These are phyloP conservation scores for Cynaeus angustus DNA, from an alignment of 2,888 invertebrate genomes.

Conservation along the genomic window DNA sequence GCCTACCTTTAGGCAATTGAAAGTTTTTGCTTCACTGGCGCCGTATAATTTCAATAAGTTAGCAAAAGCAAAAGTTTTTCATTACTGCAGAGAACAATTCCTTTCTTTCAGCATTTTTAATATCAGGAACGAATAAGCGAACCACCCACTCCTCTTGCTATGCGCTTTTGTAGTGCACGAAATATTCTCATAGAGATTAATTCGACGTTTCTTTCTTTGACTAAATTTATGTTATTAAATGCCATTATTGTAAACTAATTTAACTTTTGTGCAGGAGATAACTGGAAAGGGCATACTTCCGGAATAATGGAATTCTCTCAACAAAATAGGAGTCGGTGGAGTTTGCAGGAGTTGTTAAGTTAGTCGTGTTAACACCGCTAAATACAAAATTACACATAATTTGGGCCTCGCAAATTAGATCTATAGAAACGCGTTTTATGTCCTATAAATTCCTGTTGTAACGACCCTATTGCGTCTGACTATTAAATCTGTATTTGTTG, in stretches of 20 bases:
- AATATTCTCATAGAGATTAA: slow-evolving; percentile 4
- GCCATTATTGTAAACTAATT: slow-evolving; percentile 33
- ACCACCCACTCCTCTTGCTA: slow-evolving; percentile 9
- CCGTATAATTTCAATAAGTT: slow-evolving; percentile 10
- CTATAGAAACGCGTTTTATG: slow-evolving; percentile 33
- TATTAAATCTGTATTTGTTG: slow-evolving; percentile 37
- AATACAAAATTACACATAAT: slow-evolving; percentile 34
- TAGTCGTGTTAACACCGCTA: slow-evolving; percentile 33
- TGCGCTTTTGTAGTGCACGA: slow-evolving; percentile 11
- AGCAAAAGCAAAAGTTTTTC: slow-evolving; percentile 15
- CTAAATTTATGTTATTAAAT: slow-evolving; percentile 10
- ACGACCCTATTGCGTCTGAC: slow-evolving; percentile 28
- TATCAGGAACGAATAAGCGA: not conserved
- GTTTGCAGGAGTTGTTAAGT: slow-evolving; percentile 27
- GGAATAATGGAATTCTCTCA: slow-evolving; percentile 46
- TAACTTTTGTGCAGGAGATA: slow-evolving; percentile 33
- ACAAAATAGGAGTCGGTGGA: too few relatives aligned
- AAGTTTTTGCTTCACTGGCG: slow-evolving; percentile 11
- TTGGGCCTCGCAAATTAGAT: slow-evolving; percentile 28
- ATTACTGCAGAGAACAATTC: slow-evolving; percentile 1
- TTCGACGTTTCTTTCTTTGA: not conserved
- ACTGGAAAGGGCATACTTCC: slow-evolving; percentile 31
- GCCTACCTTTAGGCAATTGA: slow-evolving; percentile 13
- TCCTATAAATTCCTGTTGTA: slow-evolving; percentile 37
- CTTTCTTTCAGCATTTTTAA: slow-evolving; percentile 1